Base-by-base conservation (phyloP, 2,888 invertebrate species). In the Nomada goodeniana region DNA sequence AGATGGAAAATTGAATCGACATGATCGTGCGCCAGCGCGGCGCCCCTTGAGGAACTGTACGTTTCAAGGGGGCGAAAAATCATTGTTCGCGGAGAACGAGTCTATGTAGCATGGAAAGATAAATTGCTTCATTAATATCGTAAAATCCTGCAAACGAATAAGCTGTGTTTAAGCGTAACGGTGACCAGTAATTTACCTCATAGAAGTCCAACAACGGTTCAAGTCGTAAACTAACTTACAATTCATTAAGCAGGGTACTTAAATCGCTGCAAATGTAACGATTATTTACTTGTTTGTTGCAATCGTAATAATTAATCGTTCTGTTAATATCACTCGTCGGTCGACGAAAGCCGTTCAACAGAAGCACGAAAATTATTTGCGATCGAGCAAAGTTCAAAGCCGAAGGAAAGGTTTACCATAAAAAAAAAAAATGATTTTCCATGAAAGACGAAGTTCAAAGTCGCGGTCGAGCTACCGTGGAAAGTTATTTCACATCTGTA, bases 1-100 rank as follows among this genome's bases (percentile, higher is more conserved):
- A 80, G 83, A 89, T 88, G 88, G 89, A 89, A 91, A 90, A 90
- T 87, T 85, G 84, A 89, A 85, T 68, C 68, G 83, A 67, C 77
- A 57, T 64, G 79, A 77, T 82, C 71, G 59, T 68, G 23, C 65
- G 36, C 63, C 76, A 44, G 15, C 52, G 7, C 44, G 13, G n/a
- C 69, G 73, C 47, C 53, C 29, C 59, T 47, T 36, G 47, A 53
- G 26, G 44, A 67, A 4, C 44, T 18, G 26, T 1, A 23, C 4
- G n/a, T 60, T 74, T 11, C 13, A 13, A 7, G 4, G 36, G n/a
- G 15, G 13, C 15, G 50, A 18, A 18, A 4, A 0, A 11, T 36
- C 18, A 0, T 10, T 3, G 13, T 5, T 15, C 47, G 47, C 9
- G 36, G 55, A 23, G 15, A 55, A 15, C 13, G 3, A 10, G 9